Evolutionary conservation across 2,113 vertebrate species (phyloP), one percentile per base, ranked within the genome.

Genomic region (Grammomys dolichurus): DNA sequence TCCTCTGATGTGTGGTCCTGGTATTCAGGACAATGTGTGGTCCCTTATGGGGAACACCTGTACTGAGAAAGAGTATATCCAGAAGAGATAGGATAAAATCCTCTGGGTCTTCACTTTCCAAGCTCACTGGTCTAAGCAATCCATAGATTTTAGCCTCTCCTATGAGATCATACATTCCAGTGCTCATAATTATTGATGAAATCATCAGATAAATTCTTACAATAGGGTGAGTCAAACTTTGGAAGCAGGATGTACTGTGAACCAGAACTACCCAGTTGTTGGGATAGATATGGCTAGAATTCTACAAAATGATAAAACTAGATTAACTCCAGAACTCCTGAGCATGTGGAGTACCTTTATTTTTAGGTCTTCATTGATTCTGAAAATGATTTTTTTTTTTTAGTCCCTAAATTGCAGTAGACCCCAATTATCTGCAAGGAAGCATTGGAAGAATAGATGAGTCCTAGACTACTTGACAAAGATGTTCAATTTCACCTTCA

Each of bases 11-110:
- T 7, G 3, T 2, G 11, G 16, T 26, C 43, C 58, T 12, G n/a
- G 54, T 0, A 1, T 48, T 24, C 9, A 1, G 2, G 8, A 0
- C 6, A 0, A 28, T 1, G 2, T 20, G 1, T 70, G 19, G 80
- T 2, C 20, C 20, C 48, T 58, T 17, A 22, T 46, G 40, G 46
- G 43, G 10, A 7, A 3, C 0, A 19, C 22, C 24, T 1, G 24
- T 17, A 14, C 69, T 5, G 0, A 19, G 6, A 46, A 24, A 65
- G 76, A 36, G 8, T 24, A 24, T 1, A 10, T 54, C 65, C 14
- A 5, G 33, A 10, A 0, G 22, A 43, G 20, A 19, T 24, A 33
- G 9, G 3, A 7, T 14, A 8, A 7, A 36, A 4, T 7, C 17
- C 54, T 8, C 20, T 33, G 0, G 43, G 1, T 26, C 24, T 54